Percentiles rank a stretch among this genome's conserved stretches.
Evolutionary conservation across 2,888 invertebrate genomes (phyloP).

Genomic region (Callinectes sapidus): DNA sequence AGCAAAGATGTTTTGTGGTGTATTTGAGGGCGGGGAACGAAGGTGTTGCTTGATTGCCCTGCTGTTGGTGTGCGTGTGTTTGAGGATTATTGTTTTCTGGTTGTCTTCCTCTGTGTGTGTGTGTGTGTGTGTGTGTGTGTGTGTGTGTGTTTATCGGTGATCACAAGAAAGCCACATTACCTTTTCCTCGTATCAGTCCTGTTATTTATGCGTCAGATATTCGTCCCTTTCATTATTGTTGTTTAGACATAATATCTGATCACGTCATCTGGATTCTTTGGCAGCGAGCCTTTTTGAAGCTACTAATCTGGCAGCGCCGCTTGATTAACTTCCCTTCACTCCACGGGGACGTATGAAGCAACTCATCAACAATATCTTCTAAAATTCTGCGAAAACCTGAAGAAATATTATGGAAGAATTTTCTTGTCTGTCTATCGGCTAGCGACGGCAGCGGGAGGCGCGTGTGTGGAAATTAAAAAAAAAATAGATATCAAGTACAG

Average conservation of each 20-base stretch:
- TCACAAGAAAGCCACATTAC: neutral
- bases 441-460: neutral
- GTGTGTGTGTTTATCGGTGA: neutral
- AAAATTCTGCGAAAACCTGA: neutral
- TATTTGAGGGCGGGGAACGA: neutral
- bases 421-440: neutral
- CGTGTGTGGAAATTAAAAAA: neutral
- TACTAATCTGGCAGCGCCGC: neutral
- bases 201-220: neutral
- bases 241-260: neutral
- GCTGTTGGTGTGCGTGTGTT: neutral
- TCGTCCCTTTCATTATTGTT: neutral
- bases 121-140: slow-evolving; percentile 25
- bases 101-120: neutral
- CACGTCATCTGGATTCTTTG: neutral
- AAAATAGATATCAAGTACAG: neutral
- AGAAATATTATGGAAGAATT: neutral
- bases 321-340: neutral
- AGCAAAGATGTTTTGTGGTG: neutral
- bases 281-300: neutral
- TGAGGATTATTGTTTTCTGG: neutral
- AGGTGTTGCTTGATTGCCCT: neutral
- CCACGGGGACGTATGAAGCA: neutral
- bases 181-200: neutral
- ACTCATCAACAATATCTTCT: neutral